phyloP scores from a whole-genome alignment of 2,113 vertebrate genomes.

The Corythaixoides concolor region DNA sequence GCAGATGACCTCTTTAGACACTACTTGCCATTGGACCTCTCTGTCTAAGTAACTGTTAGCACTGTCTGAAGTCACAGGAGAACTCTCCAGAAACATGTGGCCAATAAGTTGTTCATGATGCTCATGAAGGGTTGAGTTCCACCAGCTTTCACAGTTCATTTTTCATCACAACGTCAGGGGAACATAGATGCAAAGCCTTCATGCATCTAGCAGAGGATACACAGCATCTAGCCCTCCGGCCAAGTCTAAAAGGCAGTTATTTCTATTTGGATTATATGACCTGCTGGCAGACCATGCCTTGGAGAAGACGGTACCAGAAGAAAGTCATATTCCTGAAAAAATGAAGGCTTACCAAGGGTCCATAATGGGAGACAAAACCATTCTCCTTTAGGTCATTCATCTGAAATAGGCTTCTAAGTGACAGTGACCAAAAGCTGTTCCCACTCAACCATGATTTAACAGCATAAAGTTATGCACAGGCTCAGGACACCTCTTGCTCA shows the following conservation, averaged over 20 bases:
- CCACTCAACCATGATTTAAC: neutral
- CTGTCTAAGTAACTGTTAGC: neutral
- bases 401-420: neutral
- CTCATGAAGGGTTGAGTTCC: neutral
- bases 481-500: neutral
- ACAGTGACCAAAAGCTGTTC: neutral
- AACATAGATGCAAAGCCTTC: neutral
- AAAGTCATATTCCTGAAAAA: neutral
- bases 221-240: neutral
- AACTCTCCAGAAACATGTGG: neutral
- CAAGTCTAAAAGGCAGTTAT: neutral
- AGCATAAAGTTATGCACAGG: neutral
- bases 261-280: neutral
- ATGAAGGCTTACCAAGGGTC: neutral
- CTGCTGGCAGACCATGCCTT: neutral
- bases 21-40: neutral
- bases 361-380: neutral
- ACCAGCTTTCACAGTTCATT: neutral
- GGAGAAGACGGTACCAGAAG: neutral
- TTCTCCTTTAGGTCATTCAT: neutral
- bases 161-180: neutral
- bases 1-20: rapidly evolving
- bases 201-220: neutral
- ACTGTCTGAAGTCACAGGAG: neutral
- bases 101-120: neutral